Evolutionary conservation across 2,113 vertebrate genomes (phyloP).

Genomic region (Equus przewalskii): DNA sequence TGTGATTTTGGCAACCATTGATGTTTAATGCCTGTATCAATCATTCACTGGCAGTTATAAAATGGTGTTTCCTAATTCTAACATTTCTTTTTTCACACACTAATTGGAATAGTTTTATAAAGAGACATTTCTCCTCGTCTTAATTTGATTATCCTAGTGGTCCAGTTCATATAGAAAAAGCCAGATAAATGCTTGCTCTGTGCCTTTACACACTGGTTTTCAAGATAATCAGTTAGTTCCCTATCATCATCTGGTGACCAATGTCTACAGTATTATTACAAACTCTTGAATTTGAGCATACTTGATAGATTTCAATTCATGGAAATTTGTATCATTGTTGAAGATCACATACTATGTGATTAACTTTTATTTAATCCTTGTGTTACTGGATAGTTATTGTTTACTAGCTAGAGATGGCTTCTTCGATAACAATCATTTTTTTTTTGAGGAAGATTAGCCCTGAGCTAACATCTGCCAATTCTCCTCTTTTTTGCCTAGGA

Average conservation of each 20-base stretch:
- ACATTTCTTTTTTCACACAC: slow-evolving; percentile 30
- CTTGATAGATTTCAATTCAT: neutral
- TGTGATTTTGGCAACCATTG: neutral
- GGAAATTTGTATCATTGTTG: slow-evolving; percentile 1
- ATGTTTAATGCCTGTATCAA: neutral
- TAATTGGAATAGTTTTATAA: neutral
- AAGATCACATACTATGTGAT: neutral
- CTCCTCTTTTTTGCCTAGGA: too few species aligned
- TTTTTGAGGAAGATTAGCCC: too few species aligned
- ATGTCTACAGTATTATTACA: neutral
- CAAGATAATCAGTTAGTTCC: neutral
- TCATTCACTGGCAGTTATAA: neutral
- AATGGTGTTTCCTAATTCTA: slow-evolving; percentile 3
- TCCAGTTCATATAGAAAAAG: neutral
- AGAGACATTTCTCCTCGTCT: neutral
- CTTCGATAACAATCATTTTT: neutral
- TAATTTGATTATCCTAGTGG: neutral
- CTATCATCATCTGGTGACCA: neutral
- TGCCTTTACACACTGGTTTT: neutral
- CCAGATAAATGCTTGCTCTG: neutral
- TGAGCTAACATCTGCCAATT: too few species aligned
- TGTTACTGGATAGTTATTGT: neutral
- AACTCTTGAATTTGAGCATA: neutral
- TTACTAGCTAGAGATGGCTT: neutral
- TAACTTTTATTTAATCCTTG: slow-evolving; percentile 4